Percentiles rank a stretch among this genome's conserved stretches.
Evolutionary conservation across 2,888 invertebrate species (phyloP).

Genomic region (Zhuqinia jingwanae): DNA sequence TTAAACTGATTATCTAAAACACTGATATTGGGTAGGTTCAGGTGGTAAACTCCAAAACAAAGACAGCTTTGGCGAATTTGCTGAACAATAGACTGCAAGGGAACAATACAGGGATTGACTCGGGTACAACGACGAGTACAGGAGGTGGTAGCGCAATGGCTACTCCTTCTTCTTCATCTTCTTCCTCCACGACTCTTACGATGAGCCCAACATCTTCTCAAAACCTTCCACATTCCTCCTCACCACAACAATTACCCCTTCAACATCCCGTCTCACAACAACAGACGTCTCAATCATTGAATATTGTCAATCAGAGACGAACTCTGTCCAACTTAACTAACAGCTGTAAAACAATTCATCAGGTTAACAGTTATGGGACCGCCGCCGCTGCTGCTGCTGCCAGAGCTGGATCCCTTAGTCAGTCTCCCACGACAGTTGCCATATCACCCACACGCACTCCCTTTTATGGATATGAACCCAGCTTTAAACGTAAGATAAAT

Average conservation of each 20-base stretch:
- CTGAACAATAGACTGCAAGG: conserved; percentile 89
- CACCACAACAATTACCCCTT: conserved; percentile 74
- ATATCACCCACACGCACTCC: conserved; percentile 83
- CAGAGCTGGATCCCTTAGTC: conserved; percentile 75
- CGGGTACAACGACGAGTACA: conserved; percentile 69
- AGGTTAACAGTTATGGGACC: conserved; percentile 69
- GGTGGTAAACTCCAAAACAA: conserved; percentile 92
- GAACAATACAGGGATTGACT: conserved; percentile 76
- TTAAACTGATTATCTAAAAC: conserved; percentile 50
- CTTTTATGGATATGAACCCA: conserved; percentile 96
- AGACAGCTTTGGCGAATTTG: conserved; percentile 97
- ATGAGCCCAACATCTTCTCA: conserved; percentile 77
- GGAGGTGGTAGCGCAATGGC: conserved; percentile 82
- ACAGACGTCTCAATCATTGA: conserved; percentile 70
- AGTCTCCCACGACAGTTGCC: conserved; percentile 77
- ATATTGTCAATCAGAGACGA: conserved; percentile 80
- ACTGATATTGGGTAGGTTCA: conserved; percentile 74
- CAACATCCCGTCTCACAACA: conserved; percentile 68
- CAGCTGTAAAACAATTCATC: conserved; percentile 78
- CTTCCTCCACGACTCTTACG: conserved; percentile 77
- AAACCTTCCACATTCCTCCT: conserved; percentile 72
- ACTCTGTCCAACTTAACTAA: conserved; percentile 84
- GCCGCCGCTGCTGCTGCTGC: conserved; percentile 37
- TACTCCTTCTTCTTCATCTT: conserved; percentile 73
- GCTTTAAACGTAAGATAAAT: conserved; percentile 86